These are phyloP conservation scores for Leucophenga varia DNA, from an alignment of 1,140 invertebrate genomes.

Conservation along the genomic window DNA sequence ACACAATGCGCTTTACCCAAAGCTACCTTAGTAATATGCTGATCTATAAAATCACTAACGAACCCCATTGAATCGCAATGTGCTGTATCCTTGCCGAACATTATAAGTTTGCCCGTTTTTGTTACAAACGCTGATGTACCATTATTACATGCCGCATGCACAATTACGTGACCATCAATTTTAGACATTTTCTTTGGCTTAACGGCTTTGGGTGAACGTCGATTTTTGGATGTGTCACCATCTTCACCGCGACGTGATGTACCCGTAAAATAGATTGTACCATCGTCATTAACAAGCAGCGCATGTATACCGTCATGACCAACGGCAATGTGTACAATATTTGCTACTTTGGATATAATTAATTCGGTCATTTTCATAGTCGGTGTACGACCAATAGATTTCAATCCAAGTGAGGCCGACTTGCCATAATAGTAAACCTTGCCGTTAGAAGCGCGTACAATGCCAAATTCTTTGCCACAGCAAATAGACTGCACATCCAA, in stretches of 20 bases:
- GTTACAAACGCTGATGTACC: constrained; percentile 91
- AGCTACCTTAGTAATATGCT: constrained; percentile 78
- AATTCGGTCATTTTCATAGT: constrained; percentile 76
- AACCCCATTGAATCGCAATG: constrained; percentile 77
- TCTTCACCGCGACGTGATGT: constrained; percentile 91
- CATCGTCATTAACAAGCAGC: constrained; percentile 85
- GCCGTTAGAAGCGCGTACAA: constrained; percentile 73
- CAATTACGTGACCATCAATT: constrained; percentile 81
- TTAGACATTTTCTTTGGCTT: constrained; percentile 92
- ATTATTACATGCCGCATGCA: constrained; percentile 88
- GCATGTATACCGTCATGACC: constrained; percentile 94
- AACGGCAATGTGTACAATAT: constrained; percentile 76
- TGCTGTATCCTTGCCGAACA: constrained; percentile 94
- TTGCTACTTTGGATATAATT: constrained; percentile 71
- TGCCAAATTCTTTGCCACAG: constrained; percentile 81
- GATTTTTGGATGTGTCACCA: constrained; percentile 81
- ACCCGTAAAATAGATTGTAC: constrained; percentile 83
- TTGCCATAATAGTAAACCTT: constrained; percentile 81
- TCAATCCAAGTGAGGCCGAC: constrained; percentile 61
- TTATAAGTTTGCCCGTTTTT: constrained; percentile 81
- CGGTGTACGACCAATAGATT: constrained; percentile 58
- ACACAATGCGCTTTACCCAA: constrained; percentile 95
- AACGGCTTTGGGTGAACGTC: constrained; percentile 84
- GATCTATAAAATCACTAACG: constrained; percentile 75
- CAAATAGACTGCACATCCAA: constrained; percentile 46